phyloP scores from a whole-genome alignment of 1,140 invertebrate species.

The Globodera ellingtonae region DNA sequence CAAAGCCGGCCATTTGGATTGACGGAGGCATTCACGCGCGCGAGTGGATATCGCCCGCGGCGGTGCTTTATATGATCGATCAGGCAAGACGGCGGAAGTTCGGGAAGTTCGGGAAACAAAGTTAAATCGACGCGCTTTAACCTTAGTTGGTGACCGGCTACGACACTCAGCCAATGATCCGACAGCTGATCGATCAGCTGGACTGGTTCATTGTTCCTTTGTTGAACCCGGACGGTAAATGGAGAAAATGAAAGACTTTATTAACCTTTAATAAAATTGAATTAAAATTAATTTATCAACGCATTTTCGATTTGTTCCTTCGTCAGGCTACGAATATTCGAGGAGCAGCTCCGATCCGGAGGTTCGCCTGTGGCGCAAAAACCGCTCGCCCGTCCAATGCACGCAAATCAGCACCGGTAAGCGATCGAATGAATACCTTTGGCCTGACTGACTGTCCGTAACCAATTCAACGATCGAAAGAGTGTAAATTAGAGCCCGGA shows the following conservation, averaged over 20 bases:
- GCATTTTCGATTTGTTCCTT: background rate
- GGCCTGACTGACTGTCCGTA: too few relatives aligned
- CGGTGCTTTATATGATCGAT: constrained; percentile 66
- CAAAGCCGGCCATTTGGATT: constrained; percentile 63
- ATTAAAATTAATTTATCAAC: background rate
- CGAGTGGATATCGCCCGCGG: constrained; percentile 68
- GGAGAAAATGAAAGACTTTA: background rate
- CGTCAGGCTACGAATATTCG: constrained; percentile 59
- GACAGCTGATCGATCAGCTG: constrained; percentile 57
- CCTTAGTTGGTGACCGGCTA: constrained; percentile 59
- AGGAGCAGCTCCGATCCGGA: constrained; percentile 61
- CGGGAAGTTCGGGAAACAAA: background rate
- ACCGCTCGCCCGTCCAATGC: constrained; percentile 61
- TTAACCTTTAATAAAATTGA: background rate
- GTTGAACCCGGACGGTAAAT: constrained; percentile 53
- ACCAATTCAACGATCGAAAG: background rate
- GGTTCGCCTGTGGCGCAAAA: constrained; percentile 62
- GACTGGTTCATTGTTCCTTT: constrained; percentile 65
- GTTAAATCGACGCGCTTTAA: background rate
- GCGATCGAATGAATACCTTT: background rate
- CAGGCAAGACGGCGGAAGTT: constrained; percentile 39
- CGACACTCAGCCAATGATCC: constrained; percentile 55
- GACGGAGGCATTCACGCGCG: constrained; percentile 67
- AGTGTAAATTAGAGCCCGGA: background rate
- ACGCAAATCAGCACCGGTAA: constrained; percentile 54